These are phyloP conservation scores for Sebastes hopkinsi DNA, from an alignment of 2,797 vertebrate genomes.

Conservation along the genomic window DNA sequence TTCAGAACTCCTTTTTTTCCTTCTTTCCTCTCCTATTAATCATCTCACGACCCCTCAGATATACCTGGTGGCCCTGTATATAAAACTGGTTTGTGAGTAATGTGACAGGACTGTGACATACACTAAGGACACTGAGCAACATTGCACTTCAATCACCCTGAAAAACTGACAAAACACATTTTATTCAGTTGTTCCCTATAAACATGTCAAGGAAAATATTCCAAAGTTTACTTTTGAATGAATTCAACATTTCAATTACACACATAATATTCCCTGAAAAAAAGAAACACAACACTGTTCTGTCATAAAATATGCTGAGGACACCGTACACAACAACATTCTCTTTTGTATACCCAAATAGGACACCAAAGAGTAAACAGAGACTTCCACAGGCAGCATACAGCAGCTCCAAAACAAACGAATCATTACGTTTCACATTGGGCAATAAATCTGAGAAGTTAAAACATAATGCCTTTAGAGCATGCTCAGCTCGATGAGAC, in stretches of 20 bases:
- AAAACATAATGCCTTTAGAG: constrained; percentile 66
- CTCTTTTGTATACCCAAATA: not conserved
- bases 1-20: no score
- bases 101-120: not conserved
- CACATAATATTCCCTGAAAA: not conserved
- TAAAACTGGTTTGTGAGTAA: no score
- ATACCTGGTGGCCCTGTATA: no score
- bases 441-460: not conserved
- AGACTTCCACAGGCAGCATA: not conserved
- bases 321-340: not conserved
- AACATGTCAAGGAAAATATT: constrained; percentile 1
- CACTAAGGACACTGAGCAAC: not conserved
- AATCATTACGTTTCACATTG: not conserved
- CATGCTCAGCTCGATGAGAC: constrained; percentile 93
- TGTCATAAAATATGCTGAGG: not conserved
- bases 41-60: no score
- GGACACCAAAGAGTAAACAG: not conserved
- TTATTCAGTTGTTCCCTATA: constrained; percentile 38
- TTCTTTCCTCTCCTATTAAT: no score
- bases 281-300: not conserved
- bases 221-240: not conserved
- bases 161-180: not conserved
- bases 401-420: not conserved
- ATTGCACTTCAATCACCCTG: not conserved
- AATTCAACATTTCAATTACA: not conserved